Conservation (phyloP, 2,797 vertebrate genomes). For the Anomalospiza imberbis region DNA sequence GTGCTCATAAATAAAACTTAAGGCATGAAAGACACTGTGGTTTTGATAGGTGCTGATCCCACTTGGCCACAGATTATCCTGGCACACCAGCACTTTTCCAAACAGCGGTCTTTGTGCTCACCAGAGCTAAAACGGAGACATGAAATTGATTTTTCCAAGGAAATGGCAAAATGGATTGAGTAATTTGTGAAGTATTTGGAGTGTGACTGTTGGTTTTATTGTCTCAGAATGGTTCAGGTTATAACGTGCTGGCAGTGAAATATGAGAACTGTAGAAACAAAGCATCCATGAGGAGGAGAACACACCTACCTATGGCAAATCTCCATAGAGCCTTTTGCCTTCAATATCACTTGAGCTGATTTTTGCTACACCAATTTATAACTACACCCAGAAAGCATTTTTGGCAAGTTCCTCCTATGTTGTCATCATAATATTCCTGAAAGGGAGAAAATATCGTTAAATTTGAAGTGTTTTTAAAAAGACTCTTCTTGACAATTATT, state of each 20-base stretch:
- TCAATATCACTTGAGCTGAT: neutral
- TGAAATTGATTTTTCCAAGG: slow-evolving; percentile 14
- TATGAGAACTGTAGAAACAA: neutral
- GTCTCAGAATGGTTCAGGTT: neutral
- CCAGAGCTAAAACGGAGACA: neutral
- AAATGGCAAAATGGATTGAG: slow-evolving; percentile 12
- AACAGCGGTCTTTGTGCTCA: neutral
- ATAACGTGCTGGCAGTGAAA: neutral
- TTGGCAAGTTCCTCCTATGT: neutral
- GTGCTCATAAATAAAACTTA: neutral
- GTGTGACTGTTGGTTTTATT: neutral
- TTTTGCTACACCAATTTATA: neutral
- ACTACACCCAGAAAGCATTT: neutral
- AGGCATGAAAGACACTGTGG: neutral
- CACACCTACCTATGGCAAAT: neutral
- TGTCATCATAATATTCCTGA: neutral
- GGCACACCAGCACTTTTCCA: neutral
- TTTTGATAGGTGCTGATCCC: neutral
- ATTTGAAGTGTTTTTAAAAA: neutral
- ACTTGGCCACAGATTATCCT: neutral
- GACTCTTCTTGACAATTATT: neutral
- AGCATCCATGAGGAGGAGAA: neutral
- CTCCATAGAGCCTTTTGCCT: neutral
- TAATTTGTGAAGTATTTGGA: neutral
- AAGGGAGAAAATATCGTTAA: neutral